Conservation (phyloP, 2,888 invertebrate genomes). For the Falcaria lacertinaria region DNA sequence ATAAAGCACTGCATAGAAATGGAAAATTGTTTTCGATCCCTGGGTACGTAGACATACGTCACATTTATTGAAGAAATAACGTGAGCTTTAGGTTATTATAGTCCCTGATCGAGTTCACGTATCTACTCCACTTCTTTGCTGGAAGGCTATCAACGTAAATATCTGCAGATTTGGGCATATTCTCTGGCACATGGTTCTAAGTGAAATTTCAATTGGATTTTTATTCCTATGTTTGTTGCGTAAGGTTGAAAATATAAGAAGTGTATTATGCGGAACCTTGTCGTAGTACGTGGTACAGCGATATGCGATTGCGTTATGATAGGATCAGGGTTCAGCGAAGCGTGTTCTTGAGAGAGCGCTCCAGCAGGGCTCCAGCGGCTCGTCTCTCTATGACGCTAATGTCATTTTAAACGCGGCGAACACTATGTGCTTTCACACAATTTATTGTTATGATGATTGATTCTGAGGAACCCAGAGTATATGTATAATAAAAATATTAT, state of each 20-base stretch:
- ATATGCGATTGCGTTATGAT: conserved; percentile 77
- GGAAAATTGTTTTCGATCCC: conserved; percentile 31
- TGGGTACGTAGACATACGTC: conserved; percentile 26
- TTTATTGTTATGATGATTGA: conserved; percentile 33
- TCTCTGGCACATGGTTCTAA: conserved; percentile 36
- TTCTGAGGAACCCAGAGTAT: conserved; percentile 18
- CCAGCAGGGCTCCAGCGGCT: conserved; percentile 40
- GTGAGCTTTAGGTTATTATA: conserved; percentile 60
- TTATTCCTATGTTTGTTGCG: conserved; percentile 5
- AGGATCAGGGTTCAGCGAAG: conserved; percentile 73
- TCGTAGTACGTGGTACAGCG: conserved; percentile 31
- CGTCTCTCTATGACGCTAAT: conserved; percentile 62
- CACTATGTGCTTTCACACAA: conserved; percentile 38
- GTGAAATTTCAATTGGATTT: conserved; percentile 9
- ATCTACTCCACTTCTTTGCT: conserved; percentile 70
- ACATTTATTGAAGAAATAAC: conserved; percentile 52
- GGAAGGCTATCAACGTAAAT: conserved; percentile 75
- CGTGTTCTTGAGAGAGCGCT: conserved; percentile 50
- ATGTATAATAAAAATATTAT: neutral
- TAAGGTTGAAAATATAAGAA: conserved; percentile 37
- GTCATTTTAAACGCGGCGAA: conserved; percentile 53
- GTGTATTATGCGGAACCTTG: conserved; percentile 29
- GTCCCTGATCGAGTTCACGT: conserved; percentile 70
- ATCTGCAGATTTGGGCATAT: conserved; percentile 58
- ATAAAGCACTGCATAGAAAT: too few species aligned